Conservation (phyloP, 2,888 invertebrate species). For the Chalcis sispes region DNA sequence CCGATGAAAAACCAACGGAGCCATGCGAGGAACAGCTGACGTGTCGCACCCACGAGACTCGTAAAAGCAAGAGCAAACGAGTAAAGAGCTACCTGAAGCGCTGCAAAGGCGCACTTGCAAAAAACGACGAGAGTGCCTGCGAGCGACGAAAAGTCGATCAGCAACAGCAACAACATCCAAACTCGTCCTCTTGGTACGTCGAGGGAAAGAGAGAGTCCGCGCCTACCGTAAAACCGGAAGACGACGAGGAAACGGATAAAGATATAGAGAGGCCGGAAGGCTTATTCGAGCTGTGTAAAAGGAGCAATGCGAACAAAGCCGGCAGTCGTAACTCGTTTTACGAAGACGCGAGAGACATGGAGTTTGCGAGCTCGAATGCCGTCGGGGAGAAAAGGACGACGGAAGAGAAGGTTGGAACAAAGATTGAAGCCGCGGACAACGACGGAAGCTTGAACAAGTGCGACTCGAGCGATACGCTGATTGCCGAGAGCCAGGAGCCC, state of each 20-base stretch:
- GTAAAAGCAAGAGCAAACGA: constrained; percentile 78
- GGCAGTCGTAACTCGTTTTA: constrained; percentile 65
- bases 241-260: constrained; percentile 15
- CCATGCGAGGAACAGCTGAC: constrained; percentile 64
- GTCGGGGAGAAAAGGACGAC: too few species aligned
- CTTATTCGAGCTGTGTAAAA: constrained; percentile 47
- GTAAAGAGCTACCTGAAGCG: constrained; percentile 78
- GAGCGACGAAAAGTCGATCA: constrained; percentile 59
- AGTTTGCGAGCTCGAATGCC: constrained; percentile 42
- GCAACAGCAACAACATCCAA: constrained; percentile 12
- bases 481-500: constrained; percentile 64
- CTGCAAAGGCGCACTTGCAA: constrained; percentile 77
- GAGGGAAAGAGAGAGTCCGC: constrained; percentile 45
- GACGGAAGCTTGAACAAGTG: constrained; percentile 68
- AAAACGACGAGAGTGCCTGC: constrained; percentile 64
- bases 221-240: neutral
- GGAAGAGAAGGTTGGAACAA: constrained; percentile 1
- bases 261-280: constrained; percentile 54
- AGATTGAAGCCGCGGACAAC: constrained; percentile 13
- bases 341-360: constrained; percentile 65
- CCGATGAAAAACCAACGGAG: constrained; percentile 57
- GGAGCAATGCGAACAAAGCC: constrained; percentile 9
- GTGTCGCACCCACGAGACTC: constrained; percentile 73
- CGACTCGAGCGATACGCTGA: constrained; percentile 71
- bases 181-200: constrained; percentile 50